Evolutionary conservation across 2,113 vertebrate genomes (phyloP), one percentile per base, ranked within the genome.

Genomic region (Pavo muticus): DNA sequence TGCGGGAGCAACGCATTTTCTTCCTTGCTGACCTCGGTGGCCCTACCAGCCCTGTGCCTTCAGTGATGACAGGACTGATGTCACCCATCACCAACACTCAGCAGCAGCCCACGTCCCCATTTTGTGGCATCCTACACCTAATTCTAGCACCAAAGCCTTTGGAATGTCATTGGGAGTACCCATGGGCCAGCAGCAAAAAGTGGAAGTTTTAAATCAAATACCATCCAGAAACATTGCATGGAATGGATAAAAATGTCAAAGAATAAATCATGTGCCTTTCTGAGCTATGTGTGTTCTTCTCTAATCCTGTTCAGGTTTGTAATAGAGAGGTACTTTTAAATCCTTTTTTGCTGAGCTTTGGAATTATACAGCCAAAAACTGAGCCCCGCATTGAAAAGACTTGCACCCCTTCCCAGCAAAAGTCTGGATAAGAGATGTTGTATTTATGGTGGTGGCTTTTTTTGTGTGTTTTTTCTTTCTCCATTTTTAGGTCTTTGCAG

Each of bases 211-310:
- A 7, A 50, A 45, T 44, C 32, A 52, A n/a, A 29, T 11, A 9
- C 21, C 37, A 15, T 37, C 18, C 50, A 32, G 52, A 16, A 21
- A 85, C 40, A 19, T 52, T 52, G 24, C 12, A 2, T 32, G 29
- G 29, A 68, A 54, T 3, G 4, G 40, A 7, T 9, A 19, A 52
- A 50, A 37, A 71, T 11, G 24, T 37, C 37, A 50, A 13, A 35
- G 50, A 9, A 14, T 10, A 8, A 54, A 6, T 39, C 20, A 35
- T 4, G n/a, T 60, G 59, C 59, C 32, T 54, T 70, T 48, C n/a
- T 0, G 1, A 39, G n/a, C 29, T 9, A 3, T 1, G 2, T 1
- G 0, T 14, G 8, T 48, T 48, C 40, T 18, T 30, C n/a, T 29
- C 42, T 32, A 19, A 64, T 32, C 16, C 30, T 42, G 25, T 30